Percentiles rank a stretch among this genome's conserved stretches.
Conservation (phyloP, 2,888 invertebrate species). For the Sarcophaga caerulescens region DNA sequence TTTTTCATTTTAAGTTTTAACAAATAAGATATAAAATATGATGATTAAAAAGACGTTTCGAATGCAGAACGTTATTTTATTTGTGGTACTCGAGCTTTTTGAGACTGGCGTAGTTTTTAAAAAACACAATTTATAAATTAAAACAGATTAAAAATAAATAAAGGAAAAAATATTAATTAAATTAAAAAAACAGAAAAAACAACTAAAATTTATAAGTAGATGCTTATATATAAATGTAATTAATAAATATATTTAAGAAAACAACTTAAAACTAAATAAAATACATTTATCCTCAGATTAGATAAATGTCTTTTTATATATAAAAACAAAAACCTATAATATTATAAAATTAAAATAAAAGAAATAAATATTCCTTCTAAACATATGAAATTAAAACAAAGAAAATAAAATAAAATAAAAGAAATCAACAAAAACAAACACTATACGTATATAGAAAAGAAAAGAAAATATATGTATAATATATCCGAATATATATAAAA, state of each 20-base stretch:
- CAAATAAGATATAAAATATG: slow-evolving; percentile 46
- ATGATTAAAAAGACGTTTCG: slow-evolving; percentile 68
- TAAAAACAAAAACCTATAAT: slow-evolving; percentile 12
- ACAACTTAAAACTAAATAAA: slow-evolving; percentile 36
- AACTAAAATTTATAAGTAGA: slow-evolving; percentile 59
- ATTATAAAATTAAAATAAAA: slow-evolving; percentile 28
- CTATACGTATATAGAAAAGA: slow-evolving; percentile 49
- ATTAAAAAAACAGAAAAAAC: slow-evolving; percentile 26
- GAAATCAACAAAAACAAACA: slow-evolving; percentile 34
- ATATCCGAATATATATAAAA: neutral
- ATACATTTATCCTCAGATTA: slow-evolving; percentile 66
- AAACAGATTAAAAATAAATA: slow-evolving; percentile 30
- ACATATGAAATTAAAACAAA: slow-evolving; percentile 14
- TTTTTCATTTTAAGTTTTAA: neutral
- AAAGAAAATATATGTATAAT: neutral
- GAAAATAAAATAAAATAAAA: slow-evolving; percentile 31
- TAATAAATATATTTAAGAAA: slow-evolving; percentile 55
- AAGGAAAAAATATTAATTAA: slow-evolving; percentile 16
- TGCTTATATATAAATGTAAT: slow-evolving; percentile 67
- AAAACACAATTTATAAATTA: slow-evolving; percentile 64
- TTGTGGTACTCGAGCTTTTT: slow-evolving; percentile 82
- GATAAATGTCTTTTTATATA: slow-evolving; percentile 43
- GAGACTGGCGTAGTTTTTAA: slow-evolving; percentile 82
- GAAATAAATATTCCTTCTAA: slow-evolving; percentile 49
- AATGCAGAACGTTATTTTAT: slow-evolving; percentile 60